Evolutionary conservation across 2,113 vertebrate genomes (phyloP), one percentile per base, ranked within the genome.

Genomic region (Eublepharis macularius): DNA sequence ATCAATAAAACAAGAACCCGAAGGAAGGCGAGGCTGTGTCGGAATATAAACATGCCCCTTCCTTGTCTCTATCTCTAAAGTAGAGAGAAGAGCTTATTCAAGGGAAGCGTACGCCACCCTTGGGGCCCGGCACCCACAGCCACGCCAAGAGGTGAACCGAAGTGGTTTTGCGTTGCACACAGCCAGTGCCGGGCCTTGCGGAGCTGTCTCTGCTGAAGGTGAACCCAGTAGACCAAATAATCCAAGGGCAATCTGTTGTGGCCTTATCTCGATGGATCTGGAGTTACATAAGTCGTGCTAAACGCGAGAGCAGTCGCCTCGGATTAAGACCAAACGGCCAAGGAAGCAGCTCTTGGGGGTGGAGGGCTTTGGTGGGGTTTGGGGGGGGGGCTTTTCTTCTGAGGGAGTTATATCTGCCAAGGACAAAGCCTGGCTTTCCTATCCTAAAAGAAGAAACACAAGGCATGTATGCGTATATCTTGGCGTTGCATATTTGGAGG

Each of bases 21-120:
- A 97, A 95, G 94, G 94, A 95, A 96, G 97, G 95, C 94, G 93
- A 91, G 94, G 95, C 95, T 97, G 96, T 97, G 95, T 97, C 96
- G 95, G 96, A 97, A 97, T 97, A 96, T 95, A 97, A 97, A 97
- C 96, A 96, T 96, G 96, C 97, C 93, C 94, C 94, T 95, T 94
- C 93, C 87, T 88, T 94, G n/a, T 97, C 78, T 97, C 96, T 95
- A 96, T 96, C 96, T 97, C 93, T 96, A 96, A 96, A 94, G 94
- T 95, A 95, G 96, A 94, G 94, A 90, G 83, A 95, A 95, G 89
- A 96, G 96, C 95, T 96, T 97, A 96, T 97, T 97, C 96, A 96
- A 95, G 95, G 93, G 89, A 96, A 95, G 93, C 84, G 89, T 90
- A 88, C 83, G 89, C 86, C n/a, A 90, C 96, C 96, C 94, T 94